A percentile compares a stretch with the other conserved stretches of the same genome.
Evolutionary conservation across 2,888 invertebrate genomes (phyloP).

Genomic region (Temnothorax unifasciatus): DNA sequence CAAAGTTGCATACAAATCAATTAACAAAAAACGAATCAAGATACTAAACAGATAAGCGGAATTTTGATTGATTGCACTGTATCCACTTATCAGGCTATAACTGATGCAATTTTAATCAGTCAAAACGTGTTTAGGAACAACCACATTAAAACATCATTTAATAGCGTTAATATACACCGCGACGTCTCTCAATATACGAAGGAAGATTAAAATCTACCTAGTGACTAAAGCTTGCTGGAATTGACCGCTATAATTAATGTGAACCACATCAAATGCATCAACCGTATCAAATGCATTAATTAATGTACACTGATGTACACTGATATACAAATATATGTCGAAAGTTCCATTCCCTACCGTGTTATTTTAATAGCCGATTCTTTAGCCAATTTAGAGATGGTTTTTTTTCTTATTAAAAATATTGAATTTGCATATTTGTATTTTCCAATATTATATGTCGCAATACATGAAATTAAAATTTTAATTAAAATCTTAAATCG

Average conservation of each 20-base stretch:
- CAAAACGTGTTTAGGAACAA: neutral
- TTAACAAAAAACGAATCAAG: neutral
- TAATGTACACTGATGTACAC: conserved; percentile 16
- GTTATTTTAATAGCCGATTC: neutral
- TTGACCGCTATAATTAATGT: conserved; percentile 19
- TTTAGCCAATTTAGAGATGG: neutral
- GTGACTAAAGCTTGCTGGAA: conserved; percentile 6
- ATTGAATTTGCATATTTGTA: neutral
- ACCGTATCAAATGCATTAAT: conserved; percentile 23
- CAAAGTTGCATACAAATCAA: neutral
- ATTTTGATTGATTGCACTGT: neutral
- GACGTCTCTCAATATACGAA: neutral
- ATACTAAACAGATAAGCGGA: neutral
- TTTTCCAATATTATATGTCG: neutral
- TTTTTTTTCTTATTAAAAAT: neutral
- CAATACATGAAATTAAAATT: neutral
- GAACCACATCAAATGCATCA: conserved; percentile 26
- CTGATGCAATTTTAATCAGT: conserved; percentile 19
- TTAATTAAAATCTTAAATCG: no score
- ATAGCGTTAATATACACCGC: neutral
- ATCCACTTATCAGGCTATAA: neutral
- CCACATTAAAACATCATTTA: neutral
- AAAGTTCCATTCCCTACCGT: neutral
- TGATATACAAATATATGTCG: neutral
- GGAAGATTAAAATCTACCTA: conserved; percentile 32